Percentiles rank a stretch among this genome's conserved stretches.
Conservation (phyloP, 2,888 invertebrate genomes). For the Orthosia cruda region DNA sequence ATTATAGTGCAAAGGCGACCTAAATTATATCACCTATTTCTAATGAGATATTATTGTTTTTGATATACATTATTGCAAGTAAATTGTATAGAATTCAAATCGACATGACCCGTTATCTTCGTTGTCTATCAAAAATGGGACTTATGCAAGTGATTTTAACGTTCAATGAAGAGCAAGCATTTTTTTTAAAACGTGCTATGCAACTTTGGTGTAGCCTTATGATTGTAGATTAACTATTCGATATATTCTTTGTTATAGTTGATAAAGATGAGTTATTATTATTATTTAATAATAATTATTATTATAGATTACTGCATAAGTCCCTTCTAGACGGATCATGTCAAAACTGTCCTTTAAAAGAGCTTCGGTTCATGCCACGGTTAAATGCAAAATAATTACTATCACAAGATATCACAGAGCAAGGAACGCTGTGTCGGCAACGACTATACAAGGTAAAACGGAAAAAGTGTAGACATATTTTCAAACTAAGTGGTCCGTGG, state of each 20-base stretch:
- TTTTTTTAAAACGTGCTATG: neutral
- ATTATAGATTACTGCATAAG: constrained; percentile 14
- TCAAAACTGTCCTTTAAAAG: constrained; percentile 27
- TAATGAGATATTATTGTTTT: constrained; percentile 53
- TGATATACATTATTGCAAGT: no score
- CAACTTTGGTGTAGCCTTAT: neutral
- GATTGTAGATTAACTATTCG: neutral
- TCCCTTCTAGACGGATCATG: constrained; percentile 31
- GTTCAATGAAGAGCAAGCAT: constrained; percentile 2
- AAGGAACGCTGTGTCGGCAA: neutral
- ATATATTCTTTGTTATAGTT: neutral
- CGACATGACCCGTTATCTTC: constrained; percentile 15
- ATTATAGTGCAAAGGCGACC: constrained; percentile 40
- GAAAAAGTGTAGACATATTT: no score
- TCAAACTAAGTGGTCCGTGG: no score
- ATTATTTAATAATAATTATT: neutral
- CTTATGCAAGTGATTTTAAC: neutral
- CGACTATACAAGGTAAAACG: neutral
- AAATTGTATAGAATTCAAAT: no score
- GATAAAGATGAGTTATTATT: neutral
- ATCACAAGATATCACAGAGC: constrained; percentile 29
- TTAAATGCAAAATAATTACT: constrained; percentile 58
- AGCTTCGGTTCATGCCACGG: constrained; percentile 51
- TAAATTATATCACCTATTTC: constrained; percentile 39
- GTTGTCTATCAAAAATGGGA: constrained; percentile 9